phyloP scores from a whole-genome alignment of 2,888 invertebrate genomes.

The Cheilosia scutellata region DNA sequence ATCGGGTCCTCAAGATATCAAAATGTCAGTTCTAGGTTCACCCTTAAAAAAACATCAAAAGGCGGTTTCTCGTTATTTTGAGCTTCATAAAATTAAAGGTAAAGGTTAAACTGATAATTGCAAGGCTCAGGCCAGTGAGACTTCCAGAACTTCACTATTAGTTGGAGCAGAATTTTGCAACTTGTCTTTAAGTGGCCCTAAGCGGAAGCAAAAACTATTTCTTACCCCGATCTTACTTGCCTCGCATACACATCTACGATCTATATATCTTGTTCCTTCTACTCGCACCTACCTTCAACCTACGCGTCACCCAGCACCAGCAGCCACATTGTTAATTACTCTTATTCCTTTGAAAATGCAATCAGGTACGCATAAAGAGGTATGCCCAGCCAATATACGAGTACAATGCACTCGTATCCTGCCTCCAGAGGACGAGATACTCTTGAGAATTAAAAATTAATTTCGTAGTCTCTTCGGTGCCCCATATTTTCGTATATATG shows the following conservation, averaged over 20 bases:
- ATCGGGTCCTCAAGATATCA: too few relatives aligned
- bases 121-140: too few relatives aligned
- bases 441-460: conserved; percentile 49
- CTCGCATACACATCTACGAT: conserved; percentile 29
- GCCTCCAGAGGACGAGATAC: conserved; percentile 3
- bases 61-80: too few relatives aligned
- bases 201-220: background rate
- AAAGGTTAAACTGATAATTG: too few relatives aligned
- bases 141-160: too few relatives aligned
- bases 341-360: conserved; percentile 56
- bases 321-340: conserved; percentile 72
- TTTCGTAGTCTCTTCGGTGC: background rate
- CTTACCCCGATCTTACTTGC: background rate
- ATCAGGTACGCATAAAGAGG: conserved; percentile 32
- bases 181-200: too few relatives aligned
- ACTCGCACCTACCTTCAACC: background rate
- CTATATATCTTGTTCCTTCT: conserved; percentile 4
- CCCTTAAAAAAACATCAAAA: too few relatives aligned
- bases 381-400: conserved; percentile 4
- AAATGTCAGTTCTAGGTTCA: conserved; percentile 2
- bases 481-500: background rate
- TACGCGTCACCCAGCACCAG: conserved; percentile 32
- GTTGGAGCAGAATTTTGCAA: too few relatives aligned
- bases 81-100: too few relatives aligned
- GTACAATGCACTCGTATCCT: conserved; percentile 8